Evolutionary conservation across 2,113 vertebrate species (phyloP), one percentile per base, ranked within the genome.

Genomic region (Poeciliopsis turrubarensis): DNA sequence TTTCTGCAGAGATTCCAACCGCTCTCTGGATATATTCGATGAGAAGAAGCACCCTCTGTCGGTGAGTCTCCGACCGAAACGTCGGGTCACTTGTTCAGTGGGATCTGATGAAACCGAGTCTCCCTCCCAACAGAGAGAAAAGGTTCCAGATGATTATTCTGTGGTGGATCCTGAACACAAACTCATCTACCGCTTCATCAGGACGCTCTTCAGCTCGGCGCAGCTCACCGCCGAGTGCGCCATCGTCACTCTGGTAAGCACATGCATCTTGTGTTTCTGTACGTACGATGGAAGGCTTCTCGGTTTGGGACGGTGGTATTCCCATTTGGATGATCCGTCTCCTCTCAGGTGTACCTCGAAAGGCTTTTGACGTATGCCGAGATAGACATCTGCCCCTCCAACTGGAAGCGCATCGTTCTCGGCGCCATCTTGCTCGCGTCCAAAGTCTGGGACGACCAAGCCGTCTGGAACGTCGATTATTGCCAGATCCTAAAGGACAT

Each of bases 391-490:
- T 98, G 97, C 87, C 98, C 98, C 0, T 96, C 95, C 70, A 99
- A 98, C 96, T 99, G 98, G 98, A 99, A 99, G 89, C 92, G 98
- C 32, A 99, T 99, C 54, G 96, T 99, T 0, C 93, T 99, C 29
- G 98, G 98, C 25, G 98, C 98, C 60, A 98, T 99, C 79, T 90
- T 99, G 5, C 94, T 99, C 88, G 97, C 98, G 66, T 99, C 98
- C 66, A 99, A 99, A 89, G 98, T 99, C 34, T 99, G 98, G 98
- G 98, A 99, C 0, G 98, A 99, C 94, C 98, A 99, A 91, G 98
- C 98, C 0, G 98, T 99, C 87, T 99, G 98, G 98, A 99, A 99
- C 11, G 98, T 99, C 72, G 98, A 99, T 92, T 99, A 98, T 91
- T 98, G 97, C 94, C 97, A 98, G 95, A 98, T 98, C 92, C 95